Evolutionary conservation across 2,888 invertebrate genomes (phyloP).

Genomic region (Pachycephus smyrnensis): DNA sequence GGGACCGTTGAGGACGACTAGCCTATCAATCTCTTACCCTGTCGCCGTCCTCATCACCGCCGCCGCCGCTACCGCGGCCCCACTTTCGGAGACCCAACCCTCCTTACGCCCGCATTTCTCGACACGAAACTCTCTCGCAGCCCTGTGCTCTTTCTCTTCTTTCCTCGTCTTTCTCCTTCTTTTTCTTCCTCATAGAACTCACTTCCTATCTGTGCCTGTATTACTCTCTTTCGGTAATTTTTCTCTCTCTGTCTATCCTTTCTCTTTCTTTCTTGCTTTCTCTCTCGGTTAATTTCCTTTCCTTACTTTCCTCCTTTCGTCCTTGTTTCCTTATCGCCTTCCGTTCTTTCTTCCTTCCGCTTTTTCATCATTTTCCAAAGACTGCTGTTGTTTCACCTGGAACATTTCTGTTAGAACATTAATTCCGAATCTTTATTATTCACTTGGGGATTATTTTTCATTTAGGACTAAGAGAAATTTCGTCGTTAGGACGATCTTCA

Average conservation of each 20-base stretch:
- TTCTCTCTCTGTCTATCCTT: conserved; percentile 15
- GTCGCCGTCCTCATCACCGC: background rate
- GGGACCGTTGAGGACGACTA: background rate
- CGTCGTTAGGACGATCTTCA: background rate
- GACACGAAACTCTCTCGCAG: conserved; percentile 9
- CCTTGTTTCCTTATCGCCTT: background rate
- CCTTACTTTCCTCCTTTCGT: background rate
- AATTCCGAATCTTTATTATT: background rate
- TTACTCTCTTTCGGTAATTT: conserved; percentile 15
- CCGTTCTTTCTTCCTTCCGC: background rate
- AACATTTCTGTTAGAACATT: background rate
- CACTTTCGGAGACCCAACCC: conserved; percentile 51
- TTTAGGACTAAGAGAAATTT: background rate
- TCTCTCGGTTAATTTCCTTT: conserved; percentile 18
- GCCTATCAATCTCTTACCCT: background rate
- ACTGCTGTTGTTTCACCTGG: background rate
- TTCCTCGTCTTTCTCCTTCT: background rate
- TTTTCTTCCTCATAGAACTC: background rate
- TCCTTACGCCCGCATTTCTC: conserved; percentile 57
- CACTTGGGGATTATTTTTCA: background rate
- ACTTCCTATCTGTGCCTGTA: conserved; percentile 11
- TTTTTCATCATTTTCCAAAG: background rate
- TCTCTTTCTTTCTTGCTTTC: conserved; percentile 12
- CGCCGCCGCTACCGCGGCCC: conserved; percentile 14
- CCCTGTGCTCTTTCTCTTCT: conserved; percentile 15